A percentile compares a stretch with the other conserved stretches of the same genome.
phyloP scores from a whole-genome alignment of 2,888 invertebrate genomes.

The Xanthorhoe designata region DNA sequence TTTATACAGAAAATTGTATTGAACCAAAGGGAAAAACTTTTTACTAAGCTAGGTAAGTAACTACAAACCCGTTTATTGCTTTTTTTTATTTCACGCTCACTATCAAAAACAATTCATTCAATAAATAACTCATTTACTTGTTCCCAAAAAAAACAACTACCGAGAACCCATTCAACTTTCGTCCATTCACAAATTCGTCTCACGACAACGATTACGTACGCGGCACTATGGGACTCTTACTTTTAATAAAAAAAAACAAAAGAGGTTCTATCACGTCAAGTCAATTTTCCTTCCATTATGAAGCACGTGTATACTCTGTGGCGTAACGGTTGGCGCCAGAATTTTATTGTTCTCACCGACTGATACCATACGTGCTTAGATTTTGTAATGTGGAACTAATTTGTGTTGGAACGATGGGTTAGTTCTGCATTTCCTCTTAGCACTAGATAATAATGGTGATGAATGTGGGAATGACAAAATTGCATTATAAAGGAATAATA shows the following conservation, averaged over 20 bases:
- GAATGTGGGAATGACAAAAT: too few species aligned
- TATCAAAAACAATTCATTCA: not conserved
- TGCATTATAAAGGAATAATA: too few species aligned
- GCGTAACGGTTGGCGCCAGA: constrained; percentile 74
- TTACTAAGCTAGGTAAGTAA: too few species aligned
- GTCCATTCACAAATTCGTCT: constrained; percentile 67
- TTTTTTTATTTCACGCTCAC: too few species aligned
- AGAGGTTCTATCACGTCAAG: constrained; percentile 70
- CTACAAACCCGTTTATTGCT: not conserved
- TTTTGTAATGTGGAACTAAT: constrained; percentile 41
- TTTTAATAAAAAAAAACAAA: constrained; percentile 63
- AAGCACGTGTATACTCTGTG: constrained; percentile 78
- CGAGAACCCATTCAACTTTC: constrained; percentile 50
- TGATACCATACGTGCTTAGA: constrained; percentile 48
- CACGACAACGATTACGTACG: constrained; percentile 63
- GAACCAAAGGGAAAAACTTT: too few species aligned
- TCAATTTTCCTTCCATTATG: constrained; percentile 79
- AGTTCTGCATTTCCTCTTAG: not conserved
- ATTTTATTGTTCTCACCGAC: constrained; percentile 70
- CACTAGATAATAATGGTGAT: not conserved
- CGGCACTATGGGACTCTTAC: constrained; percentile 73
- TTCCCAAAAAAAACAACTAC: constrained; percentile 47
- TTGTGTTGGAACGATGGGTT: constrained; percentile 20
- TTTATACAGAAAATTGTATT: too few species aligned
- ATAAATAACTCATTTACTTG: not conserved